A percentile compares a stretch with the other conserved stretches of the same genome.
phyloP scores from a whole-genome alignment of 2,888 invertebrate species.

The Habrosyne pyritoides region DNA sequence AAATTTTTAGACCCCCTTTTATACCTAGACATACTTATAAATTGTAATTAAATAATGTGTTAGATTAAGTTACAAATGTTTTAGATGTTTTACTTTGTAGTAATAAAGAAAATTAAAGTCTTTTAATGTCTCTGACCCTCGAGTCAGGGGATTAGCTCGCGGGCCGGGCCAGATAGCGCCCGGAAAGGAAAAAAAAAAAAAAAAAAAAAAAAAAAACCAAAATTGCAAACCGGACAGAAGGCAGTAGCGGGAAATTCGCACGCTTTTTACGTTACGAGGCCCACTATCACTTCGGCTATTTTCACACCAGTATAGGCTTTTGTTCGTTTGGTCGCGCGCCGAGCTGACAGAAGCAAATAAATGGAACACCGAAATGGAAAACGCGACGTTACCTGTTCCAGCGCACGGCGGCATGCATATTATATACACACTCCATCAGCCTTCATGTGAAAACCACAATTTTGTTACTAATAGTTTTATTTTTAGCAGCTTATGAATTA shows the following conservation, averaged over 20 bases:
- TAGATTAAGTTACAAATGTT: no score
- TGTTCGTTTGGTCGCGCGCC: slow-evolving; percentile 21
- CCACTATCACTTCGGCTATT: slow-evolving; percentile 17
- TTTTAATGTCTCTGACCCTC: no score
- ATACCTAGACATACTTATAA: no score
- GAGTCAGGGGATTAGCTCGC: no score
- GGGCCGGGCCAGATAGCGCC: no score
- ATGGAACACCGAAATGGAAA: slow-evolving; percentile 23
- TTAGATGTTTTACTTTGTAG: no score
- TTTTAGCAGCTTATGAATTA: no score
- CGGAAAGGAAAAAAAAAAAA: no score
- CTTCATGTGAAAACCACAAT: neutral
- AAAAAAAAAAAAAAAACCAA: no score
- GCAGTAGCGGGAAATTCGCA: slow-evolving; percentile 22
- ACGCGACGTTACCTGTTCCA: slow-evolving; percentile 15
- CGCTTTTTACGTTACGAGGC: slow-evolving; percentile 22
- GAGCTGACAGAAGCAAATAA: slow-evolving; percentile 26
- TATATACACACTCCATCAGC: neutral
- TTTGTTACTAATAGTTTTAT: neutral
- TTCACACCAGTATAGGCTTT: slow-evolving; percentile 33
- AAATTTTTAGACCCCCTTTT: no score
- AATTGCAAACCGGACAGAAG: slow-evolving; percentile 44
- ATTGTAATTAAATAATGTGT: no score
- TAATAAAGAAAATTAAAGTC: no score
- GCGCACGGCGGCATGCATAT: neutral